phyloP scores from a whole-genome alignment of 2,888 invertebrate species.

The Hydriomena furcata region DNA sequence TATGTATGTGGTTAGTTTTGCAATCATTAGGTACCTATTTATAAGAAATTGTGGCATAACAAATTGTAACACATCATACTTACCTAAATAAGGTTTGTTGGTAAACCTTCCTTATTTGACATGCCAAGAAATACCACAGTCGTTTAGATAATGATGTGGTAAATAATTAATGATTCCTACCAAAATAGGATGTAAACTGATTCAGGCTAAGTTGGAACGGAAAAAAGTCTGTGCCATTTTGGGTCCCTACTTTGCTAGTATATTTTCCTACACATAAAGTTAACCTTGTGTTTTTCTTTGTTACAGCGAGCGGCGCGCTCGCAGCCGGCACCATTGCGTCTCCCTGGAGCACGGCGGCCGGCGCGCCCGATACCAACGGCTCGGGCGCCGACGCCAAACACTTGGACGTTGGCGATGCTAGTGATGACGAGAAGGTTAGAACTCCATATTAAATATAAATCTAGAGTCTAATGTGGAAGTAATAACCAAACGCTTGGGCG shows the following conservation, averaged over 20 bases:
- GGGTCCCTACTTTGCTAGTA: too few species aligned
- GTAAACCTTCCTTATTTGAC: too few species aligned
- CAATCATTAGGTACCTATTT: too few species aligned
- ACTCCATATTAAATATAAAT: neutral
- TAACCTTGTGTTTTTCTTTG: slow-evolving; percentile 14
- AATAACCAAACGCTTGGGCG: slow-evolving; percentile 96
- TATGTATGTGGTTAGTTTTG: neutral
- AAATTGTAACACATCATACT: too few species aligned
- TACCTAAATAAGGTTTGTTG: too few species aligned
- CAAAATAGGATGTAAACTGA: too few species aligned
- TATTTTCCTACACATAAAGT: neutral
- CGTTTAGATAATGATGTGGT: too few species aligned
- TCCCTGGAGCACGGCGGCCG: slow-evolving; percentile 95
- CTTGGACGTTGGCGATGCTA: slow-evolving; percentile 96
- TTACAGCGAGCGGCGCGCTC: slow-evolving; percentile 82
- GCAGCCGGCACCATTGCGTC: slow-evolving; percentile 97
- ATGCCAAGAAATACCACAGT: too few species aligned
- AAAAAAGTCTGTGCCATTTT: too few species aligned
- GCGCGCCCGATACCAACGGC: slow-evolving; percentile 94
- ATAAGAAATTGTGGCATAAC: neutral
- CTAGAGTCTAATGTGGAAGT: too few species aligned
- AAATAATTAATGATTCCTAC: too few species aligned
- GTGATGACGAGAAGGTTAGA: slow-evolving; percentile 86
- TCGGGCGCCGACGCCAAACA: slow-evolving; percentile 95
- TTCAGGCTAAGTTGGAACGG: too few species aligned